These are phyloP conservation scores for Oxycera nigricornis DNA, from an alignment of 2,888 invertebrate species.

Conservation along the genomic window DNA sequence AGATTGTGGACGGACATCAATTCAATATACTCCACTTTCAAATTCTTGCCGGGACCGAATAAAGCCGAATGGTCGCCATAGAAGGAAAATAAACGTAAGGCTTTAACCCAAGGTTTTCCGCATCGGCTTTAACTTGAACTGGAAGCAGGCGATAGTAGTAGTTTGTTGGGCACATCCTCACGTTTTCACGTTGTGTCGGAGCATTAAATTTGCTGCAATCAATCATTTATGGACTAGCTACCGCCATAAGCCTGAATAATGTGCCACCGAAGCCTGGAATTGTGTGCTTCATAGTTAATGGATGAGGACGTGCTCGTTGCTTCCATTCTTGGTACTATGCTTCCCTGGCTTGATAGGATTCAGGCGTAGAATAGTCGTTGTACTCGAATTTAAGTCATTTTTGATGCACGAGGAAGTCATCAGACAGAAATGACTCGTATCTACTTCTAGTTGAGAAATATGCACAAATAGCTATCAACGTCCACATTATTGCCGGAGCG, in stretches of 20 bases:
- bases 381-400: neutral
- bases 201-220: slow-evolving; percentile 47
- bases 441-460: no score
- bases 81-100: neutral
- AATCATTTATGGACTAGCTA: slow-evolving; percentile 47
- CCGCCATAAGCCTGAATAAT: slow-evolving; percentile 45
- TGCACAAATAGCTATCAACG: no score
- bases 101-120: neutral
- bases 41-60: neutral
- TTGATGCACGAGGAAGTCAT: slow-evolving; percentile 25
- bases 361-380: neutral
- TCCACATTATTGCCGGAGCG: no score
- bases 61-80: neutral
- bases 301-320: slow-evolving; percentile 47
- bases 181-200: slow-evolving; percentile 39
- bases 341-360: neutral
- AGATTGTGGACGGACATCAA: neutral
- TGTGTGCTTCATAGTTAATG: slow-evolving; percentile 46
- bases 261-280: slow-evolving; percentile 34
- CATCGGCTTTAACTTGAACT: neutral
- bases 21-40: neutral
- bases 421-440: slow-evolving; percentile 15
- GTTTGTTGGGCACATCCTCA: slow-evolving; percentile 21
- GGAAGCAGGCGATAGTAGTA: neutral
- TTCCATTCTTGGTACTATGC: no score